Conservation (phyloP, 2,797 vertebrate species). For the Acanthopagrus latus region DNA sequence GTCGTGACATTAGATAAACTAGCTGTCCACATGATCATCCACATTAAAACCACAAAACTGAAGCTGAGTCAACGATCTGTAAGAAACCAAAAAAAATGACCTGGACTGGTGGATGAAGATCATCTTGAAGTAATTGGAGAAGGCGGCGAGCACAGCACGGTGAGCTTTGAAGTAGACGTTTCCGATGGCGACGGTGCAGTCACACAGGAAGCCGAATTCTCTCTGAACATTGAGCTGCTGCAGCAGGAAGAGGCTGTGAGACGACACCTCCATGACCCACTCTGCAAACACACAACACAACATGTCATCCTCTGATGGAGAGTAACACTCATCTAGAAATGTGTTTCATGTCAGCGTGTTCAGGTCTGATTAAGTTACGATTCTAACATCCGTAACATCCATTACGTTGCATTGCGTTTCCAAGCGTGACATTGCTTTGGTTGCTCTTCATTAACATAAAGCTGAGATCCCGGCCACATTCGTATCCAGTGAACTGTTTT, state of each 20-base stretch:
- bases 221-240: slow-evolving; percentile 98
- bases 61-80: neutral
- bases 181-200: slow-evolving; percentile 98
- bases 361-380: too few relatives aligned
- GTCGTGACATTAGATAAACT: neutral
- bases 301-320: too few relatives aligned
- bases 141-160: slow-evolving; percentile 95
- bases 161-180: slow-evolving; percentile 99
- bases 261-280: slow-evolving; percentile 89
- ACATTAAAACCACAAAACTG: neutral
- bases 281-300: neutral
- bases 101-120: slow-evolving; percentile 99
- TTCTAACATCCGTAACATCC: too few relatives aligned
- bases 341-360: too few relatives aligned
- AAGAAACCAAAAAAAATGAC: slow-evolving; percentile 68
- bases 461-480: too few relatives aligned
- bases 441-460: too few relatives aligned
- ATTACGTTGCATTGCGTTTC: too few relatives aligned
- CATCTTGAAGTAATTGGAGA: slow-evolving; percentile 99
- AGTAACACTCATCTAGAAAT: too few relatives aligned
- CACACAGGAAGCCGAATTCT: slow-evolving; percentile 98
- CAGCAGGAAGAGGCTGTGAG: slow-evolving; percentile 95
- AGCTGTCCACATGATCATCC: neutral
- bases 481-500: too few relatives aligned
- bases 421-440: too few relatives aligned